phyloP scores from a whole-genome alignment of 2,888 invertebrate species.

The Spialia ferax region DNA sequence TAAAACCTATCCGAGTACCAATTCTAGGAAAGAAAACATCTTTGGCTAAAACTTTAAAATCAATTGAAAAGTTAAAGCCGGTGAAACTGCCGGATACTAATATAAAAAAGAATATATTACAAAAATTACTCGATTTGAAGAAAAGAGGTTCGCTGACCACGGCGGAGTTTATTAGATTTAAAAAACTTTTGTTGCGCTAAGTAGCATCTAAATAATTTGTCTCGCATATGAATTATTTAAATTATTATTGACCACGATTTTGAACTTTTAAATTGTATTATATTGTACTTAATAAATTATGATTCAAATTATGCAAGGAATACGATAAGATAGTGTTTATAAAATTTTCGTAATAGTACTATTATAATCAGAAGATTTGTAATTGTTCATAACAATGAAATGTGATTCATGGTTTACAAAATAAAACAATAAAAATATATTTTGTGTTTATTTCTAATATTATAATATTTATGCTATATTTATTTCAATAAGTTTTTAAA shows the following conservation, averaged over 20 bases:
- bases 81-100: constrained; percentile 44
- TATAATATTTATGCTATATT: neutral
- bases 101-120: constrained; percentile 50
- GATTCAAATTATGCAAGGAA: no score
- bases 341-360: no score
- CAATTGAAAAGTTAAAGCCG: constrained; percentile 50
- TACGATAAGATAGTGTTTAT: no score
- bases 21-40: constrained; percentile 52
- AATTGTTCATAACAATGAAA: neutral
- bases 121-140: constrained; percentile 61
- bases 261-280: no score
- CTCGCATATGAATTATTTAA: no score
- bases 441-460: neutral
- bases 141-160: constrained; percentile 60
- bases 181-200: constrained; percentile 51
- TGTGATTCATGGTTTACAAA: neutral
- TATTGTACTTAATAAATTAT: no score
- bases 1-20: constrained; percentile 55
- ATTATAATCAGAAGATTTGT: neutral
- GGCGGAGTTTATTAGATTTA: constrained; percentile 60
- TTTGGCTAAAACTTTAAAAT: constrained; percentile 53
- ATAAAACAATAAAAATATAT: constrained; percentile 1
- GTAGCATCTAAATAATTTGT: neutral
- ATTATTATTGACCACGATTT: no score
- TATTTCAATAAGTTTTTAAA: neutral